These are phyloP conservation scores for Prunella strophiata DNA, from an alignment of 2,797 vertebrate species.

Conservation along the genomic window DNA sequence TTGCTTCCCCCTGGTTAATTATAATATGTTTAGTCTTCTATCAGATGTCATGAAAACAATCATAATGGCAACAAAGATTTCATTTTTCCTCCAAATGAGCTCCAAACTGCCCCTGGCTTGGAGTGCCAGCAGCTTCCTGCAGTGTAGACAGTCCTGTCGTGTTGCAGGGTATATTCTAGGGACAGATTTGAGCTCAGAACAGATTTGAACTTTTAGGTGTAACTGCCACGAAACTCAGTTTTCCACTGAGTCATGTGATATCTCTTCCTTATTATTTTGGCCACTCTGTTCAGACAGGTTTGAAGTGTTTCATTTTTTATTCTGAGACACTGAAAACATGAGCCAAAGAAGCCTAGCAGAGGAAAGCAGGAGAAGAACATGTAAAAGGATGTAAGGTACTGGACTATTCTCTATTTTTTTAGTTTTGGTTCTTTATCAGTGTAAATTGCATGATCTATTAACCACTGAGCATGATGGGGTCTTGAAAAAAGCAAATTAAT, in stretches of 20 bases:
- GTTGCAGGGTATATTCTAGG: neutral
- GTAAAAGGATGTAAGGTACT: neutral
- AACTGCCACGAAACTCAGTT: neutral
- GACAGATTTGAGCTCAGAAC: neutral
- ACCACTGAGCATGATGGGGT: neutral
- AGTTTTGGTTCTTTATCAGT: neutral
- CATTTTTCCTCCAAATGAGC: neutral
- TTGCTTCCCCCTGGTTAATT: neutral
- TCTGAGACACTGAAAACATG: neutral
- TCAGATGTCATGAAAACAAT: neutral
- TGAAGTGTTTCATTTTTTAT: neutral
- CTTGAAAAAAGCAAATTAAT: neutral
- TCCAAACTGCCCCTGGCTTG: neutral
- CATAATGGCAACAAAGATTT: neutral
- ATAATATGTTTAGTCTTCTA: neutral
- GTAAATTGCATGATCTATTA: neutral
- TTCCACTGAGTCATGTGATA: neutral
- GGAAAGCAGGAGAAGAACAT: neutral
- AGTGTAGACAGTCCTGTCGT: neutral
- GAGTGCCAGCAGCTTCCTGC: neutral
- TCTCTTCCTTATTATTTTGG: neutral
- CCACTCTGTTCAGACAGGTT: neutral
- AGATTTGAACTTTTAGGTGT: neutral
- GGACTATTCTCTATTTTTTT: neutral
- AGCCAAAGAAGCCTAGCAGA: neutral